Evolutionary conservation across 2,888 invertebrate genomes (phyloP).

Genomic region (Gibbula magus): DNA sequence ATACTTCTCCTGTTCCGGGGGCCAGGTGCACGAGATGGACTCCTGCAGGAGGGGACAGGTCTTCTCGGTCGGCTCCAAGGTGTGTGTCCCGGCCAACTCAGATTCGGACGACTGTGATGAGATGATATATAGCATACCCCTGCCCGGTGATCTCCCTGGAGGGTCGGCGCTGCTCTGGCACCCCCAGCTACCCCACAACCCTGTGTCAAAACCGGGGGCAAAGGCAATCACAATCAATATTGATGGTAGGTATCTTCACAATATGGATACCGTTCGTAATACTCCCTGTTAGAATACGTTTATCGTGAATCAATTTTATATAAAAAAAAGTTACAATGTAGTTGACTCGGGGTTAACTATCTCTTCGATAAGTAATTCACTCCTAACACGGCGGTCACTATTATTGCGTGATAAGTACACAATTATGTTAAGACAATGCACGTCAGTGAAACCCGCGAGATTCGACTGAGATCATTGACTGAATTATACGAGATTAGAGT

Average conservation of each 20-base stretch:
- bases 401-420: too few species aligned
- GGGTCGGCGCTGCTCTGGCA: conserved; percentile 27
- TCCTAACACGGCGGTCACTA: too few species aligned
- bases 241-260: conserved; percentile 11
- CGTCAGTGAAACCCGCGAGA: too few species aligned
- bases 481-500: too few species aligned
- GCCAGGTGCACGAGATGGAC: conserved; percentile 28
- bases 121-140: conserved; percentile 24
- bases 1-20: conserved; percentile 29
- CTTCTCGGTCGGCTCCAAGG: conserved; percentile 25
- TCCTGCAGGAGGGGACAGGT: conserved; percentile 26
- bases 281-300: too few species aligned
- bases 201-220: background rate
- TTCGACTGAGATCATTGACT: too few species aligned
- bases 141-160: background rate
- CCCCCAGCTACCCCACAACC: conserved; percentile 21
- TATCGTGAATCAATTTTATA: too few species aligned
- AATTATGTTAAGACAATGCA: too few species aligned
- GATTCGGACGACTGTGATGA: conserved; percentile 32
- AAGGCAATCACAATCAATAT: background rate
- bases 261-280: background rate
- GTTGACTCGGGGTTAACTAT: too few species aligned
- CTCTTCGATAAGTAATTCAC: too few species aligned
- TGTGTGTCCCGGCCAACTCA: conserved; percentile 24
- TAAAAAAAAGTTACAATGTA: too few species aligned